Percentiles rank a stretch among this genome's conserved stretches.
phyloP scores from a whole-genome alignment of 2,888 invertebrate species.

The Dioctria linearis region DNA sequence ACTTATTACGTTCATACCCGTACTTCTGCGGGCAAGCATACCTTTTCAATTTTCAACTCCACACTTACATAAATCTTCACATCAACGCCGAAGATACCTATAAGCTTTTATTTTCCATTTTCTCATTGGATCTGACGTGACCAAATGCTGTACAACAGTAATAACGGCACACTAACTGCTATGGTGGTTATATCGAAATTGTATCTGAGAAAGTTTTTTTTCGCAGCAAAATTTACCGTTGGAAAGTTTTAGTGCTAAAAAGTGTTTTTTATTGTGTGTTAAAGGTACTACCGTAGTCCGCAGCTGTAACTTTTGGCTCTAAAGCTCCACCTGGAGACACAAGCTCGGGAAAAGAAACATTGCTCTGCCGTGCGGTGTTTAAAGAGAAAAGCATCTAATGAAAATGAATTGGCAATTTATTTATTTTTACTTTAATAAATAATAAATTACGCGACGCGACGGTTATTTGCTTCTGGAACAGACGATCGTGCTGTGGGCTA shows the following conservation, averaged over 20 bases:
- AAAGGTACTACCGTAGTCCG: not conserved
- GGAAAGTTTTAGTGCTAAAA: slow-evolving; percentile 46
- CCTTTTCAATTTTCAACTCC: not conserved
- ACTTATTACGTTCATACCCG: too few species aligned
- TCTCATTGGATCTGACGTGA: slow-evolving; percentile 21
- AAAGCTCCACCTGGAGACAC: slow-evolving; percentile 46
- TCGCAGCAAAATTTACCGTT: slow-evolving; percentile 36
- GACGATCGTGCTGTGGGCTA: slow-evolving; percentile 25
- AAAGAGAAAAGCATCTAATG: slow-evolving; percentile 57
- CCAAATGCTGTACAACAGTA: not conserved
- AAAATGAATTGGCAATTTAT: slow-evolving; percentile 61
- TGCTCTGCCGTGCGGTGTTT: not conserved
- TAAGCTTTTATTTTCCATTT: not conserved
- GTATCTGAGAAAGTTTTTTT: slow-evolving; percentile 39
- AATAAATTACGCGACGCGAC: slow-evolving; percentile 59
- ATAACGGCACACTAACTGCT: not conserved
- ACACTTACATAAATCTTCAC: not conserved
- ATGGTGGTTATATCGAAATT: slow-evolving; percentile 37
- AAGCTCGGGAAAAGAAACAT: slow-evolving; percentile 14
- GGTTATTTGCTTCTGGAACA: slow-evolving; percentile 54
- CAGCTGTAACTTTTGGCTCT: slow-evolving; percentile 30
- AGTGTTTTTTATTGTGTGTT: slow-evolving; percentile 49
- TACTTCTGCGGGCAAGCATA: not conserved
- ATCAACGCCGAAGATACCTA: not conserved
- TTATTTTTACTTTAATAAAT: slow-evolving; percentile 61